Evolutionary conservation across 2,113 vertebrate species (phyloP), one percentile per base, ranked within the genome.

Genomic region (Panurus biarmicus): DNA sequence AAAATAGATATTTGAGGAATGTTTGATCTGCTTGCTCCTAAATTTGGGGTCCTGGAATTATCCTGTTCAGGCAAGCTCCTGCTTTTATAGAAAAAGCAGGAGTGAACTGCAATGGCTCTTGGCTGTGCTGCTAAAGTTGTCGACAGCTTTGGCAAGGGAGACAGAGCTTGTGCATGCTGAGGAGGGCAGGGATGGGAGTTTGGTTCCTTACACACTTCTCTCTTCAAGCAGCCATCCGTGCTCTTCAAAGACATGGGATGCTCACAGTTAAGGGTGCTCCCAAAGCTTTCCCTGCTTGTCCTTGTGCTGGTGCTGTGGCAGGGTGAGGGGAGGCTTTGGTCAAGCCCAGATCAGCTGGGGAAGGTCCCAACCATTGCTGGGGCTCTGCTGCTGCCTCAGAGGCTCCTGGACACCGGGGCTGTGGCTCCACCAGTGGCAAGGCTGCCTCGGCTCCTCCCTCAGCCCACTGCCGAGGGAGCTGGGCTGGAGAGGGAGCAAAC

Each of bases 1-100:
- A 89, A 95, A 96, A 57, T 70, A 95, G 93, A 95, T 91, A 96
- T 93, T 93, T 83, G 76, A 96, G 92, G 94, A 97, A 96, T 93
- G 93, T 86, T 88, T 88, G 85, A 96, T 94, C 90, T 65, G 72
- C 72, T 83, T 58, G 66, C 69, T 83, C 83, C 87, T 84, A 90
- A 86, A 90, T 88, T 95, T 1, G 35, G 87, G 92, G 61, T 95
- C 65, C 57, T 69, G 85, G 85, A 85, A 91, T 87, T 88, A 64
- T 45, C 64, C 71, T 90, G 29, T 36, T 87, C 1, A 5, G 82
- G 57, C 72, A 56, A 90, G 70, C 22, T 73, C 47, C 35, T 77
- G 89, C 51, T 90, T 62, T 73, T 22, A 47, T 76, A 53, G 75
- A 40, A 50, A 47, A 77, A 95, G 47, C 57, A 60, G 65, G 65